Percentiles rank a stretch among this genome's conserved stretches.
Conservation (phyloP, 2,888 invertebrate species). For the Acanthosepion pharaonis region DNA sequence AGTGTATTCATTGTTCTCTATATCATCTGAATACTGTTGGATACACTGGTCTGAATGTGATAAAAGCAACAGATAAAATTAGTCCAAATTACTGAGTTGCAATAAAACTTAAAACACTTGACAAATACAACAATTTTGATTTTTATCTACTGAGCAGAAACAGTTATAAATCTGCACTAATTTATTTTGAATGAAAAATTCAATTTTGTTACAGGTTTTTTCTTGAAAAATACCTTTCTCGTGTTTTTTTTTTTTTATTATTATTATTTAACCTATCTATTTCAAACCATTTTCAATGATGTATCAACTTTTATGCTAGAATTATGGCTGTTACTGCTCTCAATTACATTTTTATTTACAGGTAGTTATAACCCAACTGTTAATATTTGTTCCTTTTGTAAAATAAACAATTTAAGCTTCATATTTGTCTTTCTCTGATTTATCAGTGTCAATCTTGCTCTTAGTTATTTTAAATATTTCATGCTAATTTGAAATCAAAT, state of each 20-base stretch:
- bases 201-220: neutral
- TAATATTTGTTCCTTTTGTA: neutral
- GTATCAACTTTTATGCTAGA: neutral
- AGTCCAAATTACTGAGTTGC: neutral
- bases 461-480: neutral
- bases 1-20: neutral
- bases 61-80: neutral
- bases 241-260: neutral
- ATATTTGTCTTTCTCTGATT: neutral
- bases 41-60: neutral
- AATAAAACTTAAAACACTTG: neutral
- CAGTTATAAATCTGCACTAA: neutral
- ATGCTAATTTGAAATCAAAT: neutral
- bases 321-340: neutral
- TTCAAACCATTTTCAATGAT: neutral
- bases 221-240: neutral
- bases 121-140: neutral
- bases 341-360: neutral
- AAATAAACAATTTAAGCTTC: too few relatives aligned
- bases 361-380: conserved; percentile 11
- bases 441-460: neutral
- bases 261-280: neutral
- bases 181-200: neutral
- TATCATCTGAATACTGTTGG: too few relatives aligned
- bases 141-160: neutral